Base-by-base conservation (phyloP, 2,888 invertebrate genomes). In the Drosophila greeni region DNA sequence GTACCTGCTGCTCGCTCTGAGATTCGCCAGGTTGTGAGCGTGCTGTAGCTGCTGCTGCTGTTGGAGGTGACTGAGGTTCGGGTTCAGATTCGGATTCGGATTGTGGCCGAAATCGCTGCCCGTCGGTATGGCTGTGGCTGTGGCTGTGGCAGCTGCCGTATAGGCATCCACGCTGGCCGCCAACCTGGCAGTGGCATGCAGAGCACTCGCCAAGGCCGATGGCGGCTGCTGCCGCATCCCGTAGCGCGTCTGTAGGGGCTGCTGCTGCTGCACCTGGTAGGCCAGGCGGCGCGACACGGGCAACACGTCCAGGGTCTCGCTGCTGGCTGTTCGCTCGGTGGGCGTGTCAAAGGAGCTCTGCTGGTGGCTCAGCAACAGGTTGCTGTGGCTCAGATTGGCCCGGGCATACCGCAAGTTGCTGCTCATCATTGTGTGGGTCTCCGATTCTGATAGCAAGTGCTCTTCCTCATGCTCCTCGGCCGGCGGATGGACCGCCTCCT, bases 351-450 rank as follows among this genome's bases (percentile, higher is more conserved):
- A 86, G 34, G 85, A 78, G 71, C 72, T 80, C 65, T 87, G 86
- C 74, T 86, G 86, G 59, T 87, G 86, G 64, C 75, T 83, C 40
- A 87, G 73, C 73, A 87, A 72, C 37, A 87, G 77, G 67, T 80
- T 87, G 79, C 87, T 88, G 66, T 86, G 84, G 69, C 88, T 88
- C 73, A 88, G 84, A 84, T 89, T 87, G 70, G 87, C 85, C 77
- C 87, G 86, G 70, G 87, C 87, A 80, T 86, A 89, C 66, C 86
- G 82, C 52, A 89, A 75, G 24, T 57, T 40, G n/a, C 45, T 58
- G 40, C 29, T 43, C 62, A 39, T 64, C 57, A n/a, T 42, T 52
- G 26, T 18, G 18, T 26, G 26, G 12, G 16, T 43, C 18, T 45
- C 43, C 7, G 39, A 45, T 47, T 23, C 18, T 18, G 61, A 52